Evolutionary conservation across 2,888 invertebrate species (phyloP).

Genomic region (Dryobotodes eremita): DNA sequence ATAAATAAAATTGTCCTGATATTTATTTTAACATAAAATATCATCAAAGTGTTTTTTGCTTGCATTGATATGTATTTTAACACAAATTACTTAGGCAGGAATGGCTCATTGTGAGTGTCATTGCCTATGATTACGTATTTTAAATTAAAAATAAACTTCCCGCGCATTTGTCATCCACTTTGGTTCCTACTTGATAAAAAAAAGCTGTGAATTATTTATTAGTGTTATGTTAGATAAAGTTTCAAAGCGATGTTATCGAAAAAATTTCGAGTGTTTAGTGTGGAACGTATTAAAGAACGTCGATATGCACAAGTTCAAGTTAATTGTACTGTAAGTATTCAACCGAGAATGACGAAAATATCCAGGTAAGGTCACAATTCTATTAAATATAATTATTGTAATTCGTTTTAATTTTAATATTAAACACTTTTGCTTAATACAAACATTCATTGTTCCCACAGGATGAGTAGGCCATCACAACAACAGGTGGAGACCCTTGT

Average conservation of each 20-base stretch:
- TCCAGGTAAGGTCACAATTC: too few relatives aligned
- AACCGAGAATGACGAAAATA: neutral
- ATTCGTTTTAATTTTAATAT: too few relatives aligned
- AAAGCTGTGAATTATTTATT: neutral
- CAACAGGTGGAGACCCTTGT: neutral
- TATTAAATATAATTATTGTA: too few relatives aligned
- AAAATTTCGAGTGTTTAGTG: neutral
- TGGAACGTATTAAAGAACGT: neutral
- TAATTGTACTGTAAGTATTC: neutral
- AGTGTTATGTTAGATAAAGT: neutral
- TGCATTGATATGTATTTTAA: conserved; percentile 12
- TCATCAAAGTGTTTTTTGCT: neutral
- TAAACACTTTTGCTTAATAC: too few relatives aligned
- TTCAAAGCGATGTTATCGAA: neutral
- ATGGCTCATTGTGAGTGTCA: neutral
- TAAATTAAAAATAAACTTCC: neutral
- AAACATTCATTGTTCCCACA: too few relatives aligned
- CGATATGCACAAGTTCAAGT: neutral
- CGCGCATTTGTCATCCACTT: conserved; percentile 1
- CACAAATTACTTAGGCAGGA: neutral
- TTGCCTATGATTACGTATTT: neutral
- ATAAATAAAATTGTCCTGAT: neutral
- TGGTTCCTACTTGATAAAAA: neutral
- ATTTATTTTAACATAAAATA: neutral
- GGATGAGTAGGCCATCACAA: conserved; percentile 1